Percentiles rank a stretch among this genome's conserved stretches.
Conservation (phyloP, 2,797 vertebrate genomes). For the Brachymystax lenok region DNA sequence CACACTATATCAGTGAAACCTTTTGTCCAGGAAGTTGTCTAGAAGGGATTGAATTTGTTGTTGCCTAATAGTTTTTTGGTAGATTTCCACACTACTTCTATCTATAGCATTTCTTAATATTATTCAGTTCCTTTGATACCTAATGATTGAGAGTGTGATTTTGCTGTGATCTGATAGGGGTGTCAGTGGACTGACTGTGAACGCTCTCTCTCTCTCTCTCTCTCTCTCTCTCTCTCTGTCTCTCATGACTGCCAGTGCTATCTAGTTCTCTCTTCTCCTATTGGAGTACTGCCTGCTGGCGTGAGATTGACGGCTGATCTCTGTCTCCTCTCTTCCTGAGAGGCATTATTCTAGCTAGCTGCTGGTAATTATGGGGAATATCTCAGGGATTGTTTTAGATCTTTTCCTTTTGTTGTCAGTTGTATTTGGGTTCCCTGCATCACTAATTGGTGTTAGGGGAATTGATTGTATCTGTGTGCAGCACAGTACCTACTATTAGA, state of each 20-base stretch:
- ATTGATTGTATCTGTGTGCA: not conserved
- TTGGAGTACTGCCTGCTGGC: not conserved
- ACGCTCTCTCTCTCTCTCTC: no score
- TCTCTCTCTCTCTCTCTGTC: no score
- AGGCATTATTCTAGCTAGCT: not conserved
- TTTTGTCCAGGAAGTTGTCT: no score
- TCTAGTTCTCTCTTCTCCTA: not conserved
- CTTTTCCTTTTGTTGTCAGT: slow-evolving; percentile 11
- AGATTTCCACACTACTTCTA: no score
- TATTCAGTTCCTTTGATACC: no score
- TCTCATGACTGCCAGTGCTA: not conserved
- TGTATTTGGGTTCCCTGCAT: not conserved
- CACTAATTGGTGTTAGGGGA: slow-evolving; percentile 19
- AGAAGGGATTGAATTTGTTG: no score
- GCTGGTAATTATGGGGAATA: not conserved
- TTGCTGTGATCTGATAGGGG: no score
- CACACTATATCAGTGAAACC: no score
- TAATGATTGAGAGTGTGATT: no score
- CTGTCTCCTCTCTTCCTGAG: not conserved
- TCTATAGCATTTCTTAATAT: no score
- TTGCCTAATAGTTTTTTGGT: no score
- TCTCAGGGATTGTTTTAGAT: not conserved
- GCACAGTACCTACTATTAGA: not conserved
- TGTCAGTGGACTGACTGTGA: no score
- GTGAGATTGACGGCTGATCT: not conserved